Evolutionary conservation across 2,888 invertebrate species (phyloP).

Genomic region (Hydroisotoma schaefferi): DNA sequence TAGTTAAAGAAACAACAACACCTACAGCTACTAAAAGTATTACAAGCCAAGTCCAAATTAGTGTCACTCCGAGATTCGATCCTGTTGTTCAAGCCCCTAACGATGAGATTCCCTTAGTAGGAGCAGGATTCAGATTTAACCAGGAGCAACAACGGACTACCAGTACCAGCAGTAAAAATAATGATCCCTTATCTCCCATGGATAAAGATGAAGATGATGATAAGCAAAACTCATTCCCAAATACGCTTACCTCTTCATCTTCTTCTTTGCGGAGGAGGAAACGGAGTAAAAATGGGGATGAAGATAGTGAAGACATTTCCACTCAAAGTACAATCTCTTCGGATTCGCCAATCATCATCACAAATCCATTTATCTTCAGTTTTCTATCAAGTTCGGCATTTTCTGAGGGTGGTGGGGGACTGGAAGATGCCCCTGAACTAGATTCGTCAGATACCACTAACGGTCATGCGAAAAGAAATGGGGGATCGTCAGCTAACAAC

Average conservation of each 20-base stretch:
- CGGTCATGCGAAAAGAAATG: no score
- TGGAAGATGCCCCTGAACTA: not conserved
- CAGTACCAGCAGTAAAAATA: not conserved
- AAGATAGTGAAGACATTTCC: slow-evolving; percentile 1
- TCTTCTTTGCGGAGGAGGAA: no score
- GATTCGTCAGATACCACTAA: slow-evolving; percentile 17
- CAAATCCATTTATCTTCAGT: slow-evolving; percentile 22
- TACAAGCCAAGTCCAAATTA: no score
- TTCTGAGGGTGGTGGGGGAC: not conserved
- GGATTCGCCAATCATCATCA: not conserved
- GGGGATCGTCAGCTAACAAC: slow-evolving; percentile 5
- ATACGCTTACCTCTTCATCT: no score
- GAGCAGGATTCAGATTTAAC: not conserved
- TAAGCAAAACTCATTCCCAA: no score
- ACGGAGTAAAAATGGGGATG: slow-evolving; percentile 13
- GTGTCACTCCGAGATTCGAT: no score
- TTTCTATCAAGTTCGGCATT: slow-evolving; percentile 15
- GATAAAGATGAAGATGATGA: not conserved
- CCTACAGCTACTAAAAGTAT: no score
- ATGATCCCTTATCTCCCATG: not conserved
- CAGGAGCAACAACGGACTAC: not conserved
- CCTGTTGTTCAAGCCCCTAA: not conserved
- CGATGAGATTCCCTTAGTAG: not conserved
- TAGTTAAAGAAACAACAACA: no score
- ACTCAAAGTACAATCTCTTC: slow-evolving; percentile 6